Percentiles rank a stretch among this genome's conserved stretches.
Conservation (phyloP, 2,797 vertebrate species). For the Pagetopsis macropterus region DNA sequence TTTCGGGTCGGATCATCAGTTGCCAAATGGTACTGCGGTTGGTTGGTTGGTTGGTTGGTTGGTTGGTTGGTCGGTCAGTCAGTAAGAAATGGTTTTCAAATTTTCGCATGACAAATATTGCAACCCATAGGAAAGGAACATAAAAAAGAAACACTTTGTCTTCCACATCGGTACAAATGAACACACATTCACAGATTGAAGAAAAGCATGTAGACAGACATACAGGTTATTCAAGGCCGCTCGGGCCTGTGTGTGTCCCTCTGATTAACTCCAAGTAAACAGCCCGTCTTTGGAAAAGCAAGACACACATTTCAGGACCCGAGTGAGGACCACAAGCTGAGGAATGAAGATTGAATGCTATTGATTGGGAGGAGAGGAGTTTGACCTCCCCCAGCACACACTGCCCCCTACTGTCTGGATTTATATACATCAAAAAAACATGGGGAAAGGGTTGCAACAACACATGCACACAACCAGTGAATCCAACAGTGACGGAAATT, state of each 20-base stretch:
- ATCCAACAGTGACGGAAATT: slow-evolving; percentile 82
- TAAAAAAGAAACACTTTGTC: slow-evolving; percentile 68
- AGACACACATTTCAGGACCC: slow-evolving; percentile 80
- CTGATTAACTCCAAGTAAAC: slow-evolving; percentile 85
- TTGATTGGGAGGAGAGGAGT: slow-evolving; percentile 81
- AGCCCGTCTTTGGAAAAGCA: slow-evolving; percentile 83
- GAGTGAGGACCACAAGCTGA: slow-evolving; percentile 73
- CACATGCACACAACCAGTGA: slow-evolving; percentile 80
- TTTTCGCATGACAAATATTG: slow-evolving; percentile 82
- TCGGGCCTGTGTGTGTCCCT: slow-evolving; percentile 79
- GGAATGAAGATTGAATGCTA: slow-evolving; percentile 82
- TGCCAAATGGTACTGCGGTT: slow-evolving; percentile 68
- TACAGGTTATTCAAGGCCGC: slow-evolving; percentile 69
- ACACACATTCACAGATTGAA: slow-evolving; percentile 76
- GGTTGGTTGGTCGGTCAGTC: slow-evolving; percentile 75
- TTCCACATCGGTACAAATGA: slow-evolving; percentile 80
- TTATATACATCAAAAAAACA: slow-evolving; percentile 85
- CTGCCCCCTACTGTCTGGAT: slow-evolving; percentile 82
- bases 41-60: slow-evolving; percentile 71
- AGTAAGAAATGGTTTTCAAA: slow-evolving; percentile 75
- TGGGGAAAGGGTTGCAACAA: slow-evolving; percentile 73
- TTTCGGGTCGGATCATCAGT: slow-evolving; percentile 68
- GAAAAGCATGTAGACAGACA: slow-evolving; percentile 77
- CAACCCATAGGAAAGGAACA: slow-evolving; percentile 81
- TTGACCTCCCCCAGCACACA: slow-evolving; percentile 81